Evolutionary conservation across 2,797 vertebrate genomes (phyloP), one percentile per base, ranked within the genome.

Genomic region (Mormyrus proboscirostris): DNA sequence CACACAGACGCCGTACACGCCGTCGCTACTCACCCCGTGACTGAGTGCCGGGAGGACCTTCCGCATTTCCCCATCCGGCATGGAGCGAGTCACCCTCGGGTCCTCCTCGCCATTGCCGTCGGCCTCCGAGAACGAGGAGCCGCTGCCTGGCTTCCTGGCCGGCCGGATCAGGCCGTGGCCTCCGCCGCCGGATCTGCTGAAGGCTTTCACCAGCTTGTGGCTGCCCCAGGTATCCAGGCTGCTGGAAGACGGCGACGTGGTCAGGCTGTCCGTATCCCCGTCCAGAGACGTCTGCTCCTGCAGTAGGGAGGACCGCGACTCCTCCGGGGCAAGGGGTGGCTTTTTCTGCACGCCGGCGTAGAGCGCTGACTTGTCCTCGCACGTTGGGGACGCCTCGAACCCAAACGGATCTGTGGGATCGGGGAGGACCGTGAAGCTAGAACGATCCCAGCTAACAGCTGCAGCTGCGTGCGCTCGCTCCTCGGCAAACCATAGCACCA

Each of bases 11-110:
- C 95, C 95, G 91, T 97, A 97, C 93, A 98, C 95, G 53, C 96
- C 97, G 90, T 98, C 95, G 89, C 95, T 98, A 99, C 98, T 99
- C 98, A 99, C 98, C 98, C 98, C 98, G 0, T 99, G 99, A 93
- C 96, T 98, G 94, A 98, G 93, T 0, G 97, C 97, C 94, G 96
- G 95, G 14, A 98, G 96, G 14, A 97, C 96, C 94, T 98, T 99
- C 95, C 96, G 97, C 97, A 99, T 97, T 93, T 99, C 98, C 92
- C 97, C 95, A 92, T 98, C 97, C 0, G 98, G 97, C 41, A 97
- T 96, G 41, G 98, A 98, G 91, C 97, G 97, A 6, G 97, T 97
- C 91, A 98, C 96, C 94, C 98, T 98, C 29, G 92, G 94, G 91
- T 97, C 97, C 49, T 97, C 96, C 90, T 98, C 92, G 96, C 97